Base-by-base conservation (phyloP, 2,797 vertebrate species). In the Peromyscus melanophrys region DNA sequence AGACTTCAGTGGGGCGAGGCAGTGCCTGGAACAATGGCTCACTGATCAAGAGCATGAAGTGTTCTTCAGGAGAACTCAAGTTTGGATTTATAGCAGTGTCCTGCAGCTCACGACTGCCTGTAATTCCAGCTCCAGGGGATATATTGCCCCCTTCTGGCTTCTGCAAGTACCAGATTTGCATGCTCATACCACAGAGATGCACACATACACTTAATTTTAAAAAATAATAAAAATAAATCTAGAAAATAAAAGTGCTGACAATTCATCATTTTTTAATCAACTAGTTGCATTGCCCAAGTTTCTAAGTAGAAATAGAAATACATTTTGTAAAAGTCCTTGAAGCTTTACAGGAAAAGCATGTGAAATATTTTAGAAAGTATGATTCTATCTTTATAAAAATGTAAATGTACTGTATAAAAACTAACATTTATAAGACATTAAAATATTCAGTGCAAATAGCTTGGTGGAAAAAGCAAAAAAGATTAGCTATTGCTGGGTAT, bases 381-480 rank as follows among this genome's bases (percentile, higher is more conserved):
- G 34, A 86, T 73, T 85, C n/a, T 9, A 43, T 40, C 34, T 81
- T 96, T 87, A 77, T 76, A 65, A 52, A 84, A 93, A 85, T 25
- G 7, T 59, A 71, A 55, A 34, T 49, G 52, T 29, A 63, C 14
- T 69, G 0, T 34, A 89, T 91, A 43, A n/a, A 86, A 86, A 40
- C 31, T 91, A 49, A 67, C 69, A 92, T 84, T 86, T 82, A 63
- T 63, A 17, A 61, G 40, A 34, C 21, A 55, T 90, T 67, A 86
- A n/a, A 83, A 67, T 90, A 83, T 23, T 89, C 14, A 89, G 76
- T 94, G 3, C 37, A 92, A 86, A 84, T 16, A 69, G 19, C 46
- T 94, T 59, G 16, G 1, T 83, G 29, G 5, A 78, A 94, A 94
- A 73, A 71, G 46, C 59, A 12, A 92, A 59, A 12, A 59, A 94